A percentile compares a stretch with the other conserved stretches of the same genome.
phyloP scores from a whole-genome alignment of 2,888 invertebrate species.

The Lithophane socia region DNA sequence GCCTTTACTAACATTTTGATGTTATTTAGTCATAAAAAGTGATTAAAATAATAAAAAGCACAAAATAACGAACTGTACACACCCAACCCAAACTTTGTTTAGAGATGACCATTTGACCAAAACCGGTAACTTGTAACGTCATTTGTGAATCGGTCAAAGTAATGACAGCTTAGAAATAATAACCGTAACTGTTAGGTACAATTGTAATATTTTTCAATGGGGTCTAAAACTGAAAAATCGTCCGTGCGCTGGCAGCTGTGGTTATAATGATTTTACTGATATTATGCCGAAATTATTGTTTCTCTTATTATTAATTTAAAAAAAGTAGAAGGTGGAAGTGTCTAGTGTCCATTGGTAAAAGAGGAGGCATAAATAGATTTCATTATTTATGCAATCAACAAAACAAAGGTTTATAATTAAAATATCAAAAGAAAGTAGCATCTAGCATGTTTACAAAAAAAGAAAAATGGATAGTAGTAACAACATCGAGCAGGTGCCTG shows the following conservation, averaged over 20 bases:
- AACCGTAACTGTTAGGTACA: not conserved
- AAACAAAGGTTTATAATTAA: not conserved
- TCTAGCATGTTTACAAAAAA: not conserved
- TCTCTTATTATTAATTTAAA: not conserved
- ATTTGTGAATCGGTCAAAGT: conserved; percentile 1
- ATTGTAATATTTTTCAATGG: not conserved
- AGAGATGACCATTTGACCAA: conserved; percentile 26
- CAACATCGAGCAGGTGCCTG: not conserved
- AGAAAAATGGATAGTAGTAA: not conserved
- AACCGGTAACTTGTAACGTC: conserved; percentile 28
- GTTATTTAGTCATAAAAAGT: conserved; percentile 44
- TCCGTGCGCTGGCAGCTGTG: not conserved
- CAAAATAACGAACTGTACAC: conserved; percentile 55
- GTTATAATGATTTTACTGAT: not conserved
- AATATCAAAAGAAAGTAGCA: not conserved
- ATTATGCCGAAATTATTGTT: not conserved
- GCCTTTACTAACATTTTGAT: conserved; percentile 57
- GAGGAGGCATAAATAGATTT: not conserved
- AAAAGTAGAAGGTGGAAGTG: too few relatives aligned
- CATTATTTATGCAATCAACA: not conserved
- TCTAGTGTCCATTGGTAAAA: not conserved
- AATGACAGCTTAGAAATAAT: not conserved
- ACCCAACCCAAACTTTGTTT: conserved; percentile 59
- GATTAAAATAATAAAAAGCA: conserved; percentile 27
- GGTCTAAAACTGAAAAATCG: not conserved